Conservation (phyloP, 2,113 vertebrate genomes). For the Syngnathus typhle region DNA sequence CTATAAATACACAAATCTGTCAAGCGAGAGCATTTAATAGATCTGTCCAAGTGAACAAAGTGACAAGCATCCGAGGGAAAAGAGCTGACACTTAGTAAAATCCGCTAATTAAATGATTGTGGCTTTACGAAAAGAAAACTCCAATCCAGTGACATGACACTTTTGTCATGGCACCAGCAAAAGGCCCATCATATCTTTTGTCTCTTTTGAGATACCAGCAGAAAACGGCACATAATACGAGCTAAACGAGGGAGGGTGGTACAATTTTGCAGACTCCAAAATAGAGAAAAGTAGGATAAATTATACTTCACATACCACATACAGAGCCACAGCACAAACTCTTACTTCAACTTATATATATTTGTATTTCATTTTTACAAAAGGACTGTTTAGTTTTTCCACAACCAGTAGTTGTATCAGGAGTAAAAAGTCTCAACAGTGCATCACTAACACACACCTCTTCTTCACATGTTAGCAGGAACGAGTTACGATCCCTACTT, state of each 20-base stretch:
- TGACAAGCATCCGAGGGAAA: conserved; percentile 8
- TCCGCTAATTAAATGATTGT: conserved; percentile 8
- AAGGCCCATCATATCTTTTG: background rate
- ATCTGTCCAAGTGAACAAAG: conserved; percentile 14
- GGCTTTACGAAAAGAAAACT: conserved; percentile 5
- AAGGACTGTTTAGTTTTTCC: too few relatives aligned
- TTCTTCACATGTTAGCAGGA: too few relatives aligned
- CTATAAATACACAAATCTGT: conserved; percentile 24
- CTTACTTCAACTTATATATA: background rate
- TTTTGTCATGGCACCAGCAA: conserved; percentile 1
- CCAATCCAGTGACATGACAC: conserved; percentile 1
- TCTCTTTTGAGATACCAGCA: background rate
- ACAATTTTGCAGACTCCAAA: background rate
- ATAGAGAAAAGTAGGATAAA: background rate
- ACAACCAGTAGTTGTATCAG: too few relatives aligned
- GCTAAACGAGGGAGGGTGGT: background rate
- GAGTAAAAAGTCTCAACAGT: too few relatives aligned
- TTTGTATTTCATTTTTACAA: too few relatives aligned
- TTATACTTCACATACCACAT: background rate
- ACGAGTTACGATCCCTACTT: too few relatives aligned
- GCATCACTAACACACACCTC: too few relatives aligned
- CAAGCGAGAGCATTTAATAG: conserved; percentile 14
- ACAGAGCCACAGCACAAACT: background rate
- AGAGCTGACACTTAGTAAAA: conserved; percentile 2
- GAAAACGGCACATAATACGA: background rate